These are phyloP conservation scores for Morpho helenor DNA, from an alignment of 2,888 invertebrate species.

Conservation along the genomic window DNA sequence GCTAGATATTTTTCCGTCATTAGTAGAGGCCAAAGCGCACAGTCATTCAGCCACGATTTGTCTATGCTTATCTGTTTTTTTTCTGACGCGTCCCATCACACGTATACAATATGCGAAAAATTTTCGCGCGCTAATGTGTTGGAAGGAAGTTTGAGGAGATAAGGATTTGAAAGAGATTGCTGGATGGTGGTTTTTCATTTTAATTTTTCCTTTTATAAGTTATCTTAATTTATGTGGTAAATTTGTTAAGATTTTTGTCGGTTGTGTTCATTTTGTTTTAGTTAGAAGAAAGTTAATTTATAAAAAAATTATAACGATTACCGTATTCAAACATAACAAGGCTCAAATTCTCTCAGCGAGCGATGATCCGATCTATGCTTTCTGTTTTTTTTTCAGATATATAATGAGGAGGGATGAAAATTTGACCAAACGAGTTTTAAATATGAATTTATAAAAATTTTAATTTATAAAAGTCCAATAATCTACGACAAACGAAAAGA, in stretches of 20 bases:
- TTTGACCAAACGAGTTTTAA: too few species aligned
- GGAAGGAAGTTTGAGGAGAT: slow-evolving; percentile 65
- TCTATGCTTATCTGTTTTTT: slow-evolving; percentile 70
- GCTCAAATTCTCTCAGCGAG: too few species aligned
- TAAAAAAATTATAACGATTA: too few species aligned
- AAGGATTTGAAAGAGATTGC: slow-evolving; percentile 60
- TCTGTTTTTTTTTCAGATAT: too few species aligned
- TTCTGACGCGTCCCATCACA: slow-evolving; percentile 55
- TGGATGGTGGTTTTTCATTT: slow-evolving; percentile 45
- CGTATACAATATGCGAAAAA: slow-evolving; percentile 71
- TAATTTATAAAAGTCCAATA: too few species aligned
- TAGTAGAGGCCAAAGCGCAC: slow-evolving; percentile 49
- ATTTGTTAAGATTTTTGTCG: background rate
- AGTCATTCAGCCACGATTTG: slow-evolving; percentile 72
- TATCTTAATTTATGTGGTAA: slow-evolving; percentile 10
- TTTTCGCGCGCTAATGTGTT: slow-evolving; percentile 68
- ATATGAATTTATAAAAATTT: too few species aligned
- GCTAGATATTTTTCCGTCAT: slow-evolving; percentile 71
- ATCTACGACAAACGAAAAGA: too few species aligned
- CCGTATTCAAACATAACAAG: too few species aligned
- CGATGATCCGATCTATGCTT: too few species aligned
- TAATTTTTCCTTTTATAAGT: slow-evolving; percentile 13
- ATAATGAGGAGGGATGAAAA: too few species aligned
- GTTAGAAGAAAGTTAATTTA: too few species aligned
- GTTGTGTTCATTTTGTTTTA: background rate